Percentiles rank a stretch among this genome's conserved stretches.
These are phyloP conservation scores for Nylanderia fulva DNA, from an alignment of 1,140 invertebrate species.

Conservation along the genomic window DNA sequence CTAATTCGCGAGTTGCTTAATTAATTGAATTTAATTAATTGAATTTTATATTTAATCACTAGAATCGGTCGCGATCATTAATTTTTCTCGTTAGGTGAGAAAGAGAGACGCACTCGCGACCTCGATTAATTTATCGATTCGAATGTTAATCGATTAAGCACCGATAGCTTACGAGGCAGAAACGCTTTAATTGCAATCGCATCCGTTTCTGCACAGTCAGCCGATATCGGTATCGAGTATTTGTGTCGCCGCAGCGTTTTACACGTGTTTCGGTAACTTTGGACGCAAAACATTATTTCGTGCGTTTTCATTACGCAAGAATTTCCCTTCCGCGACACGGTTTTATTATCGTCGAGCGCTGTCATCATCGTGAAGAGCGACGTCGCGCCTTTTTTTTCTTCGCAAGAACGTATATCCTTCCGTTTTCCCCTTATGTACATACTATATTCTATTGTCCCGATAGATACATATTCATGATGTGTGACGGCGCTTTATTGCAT, in stretches of 20 bases:
- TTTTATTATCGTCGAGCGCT: not conserved
- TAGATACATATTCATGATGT: constrained; percentile 7
- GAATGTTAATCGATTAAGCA: constrained; percentile 31
- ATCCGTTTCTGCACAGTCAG: constrained; percentile 29
- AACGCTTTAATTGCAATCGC: constrained; percentile 15
- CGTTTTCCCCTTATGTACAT: constrained; percentile 3
- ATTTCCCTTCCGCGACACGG: constrained; percentile 11
- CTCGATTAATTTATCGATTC: constrained; percentile 47
- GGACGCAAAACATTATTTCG: constrained; percentile 12
- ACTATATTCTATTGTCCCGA: not conserved
- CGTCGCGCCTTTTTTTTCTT: not conserved
- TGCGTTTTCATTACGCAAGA: constrained; percentile 11
- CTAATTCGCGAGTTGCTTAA: constrained; percentile 1
- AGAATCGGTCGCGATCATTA: not conserved
- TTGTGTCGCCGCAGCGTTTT: constrained; percentile 8
- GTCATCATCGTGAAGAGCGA: not conserved
- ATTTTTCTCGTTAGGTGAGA: not conserved
- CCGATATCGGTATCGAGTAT: not conserved
- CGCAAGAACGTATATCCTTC: not conserved
- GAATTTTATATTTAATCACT: too few relatives aligned
- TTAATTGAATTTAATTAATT: constrained; percentile 19
- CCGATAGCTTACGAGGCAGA: constrained; percentile 31
- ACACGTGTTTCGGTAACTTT: constrained; percentile 40
- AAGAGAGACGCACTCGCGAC: not conserved
- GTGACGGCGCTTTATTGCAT: constrained; percentile 38